Conservation (phyloP, 2,113 vertebrate genomes). For the Cromileptes altivelis region DNA sequence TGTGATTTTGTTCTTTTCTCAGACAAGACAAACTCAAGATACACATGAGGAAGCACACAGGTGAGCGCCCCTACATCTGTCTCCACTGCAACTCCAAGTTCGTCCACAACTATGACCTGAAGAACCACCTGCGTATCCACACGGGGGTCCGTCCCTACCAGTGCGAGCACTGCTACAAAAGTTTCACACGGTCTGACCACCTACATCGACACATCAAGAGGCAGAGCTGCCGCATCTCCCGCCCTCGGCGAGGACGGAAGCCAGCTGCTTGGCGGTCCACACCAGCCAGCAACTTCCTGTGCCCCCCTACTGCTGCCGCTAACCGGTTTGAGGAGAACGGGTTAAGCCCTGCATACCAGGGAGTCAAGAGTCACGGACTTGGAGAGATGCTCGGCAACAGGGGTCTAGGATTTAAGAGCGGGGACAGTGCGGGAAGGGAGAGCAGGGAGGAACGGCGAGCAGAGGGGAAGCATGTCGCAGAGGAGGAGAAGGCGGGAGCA, state of each 20-base stretch:
- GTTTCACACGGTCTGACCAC: slow-evolving; percentile 98
- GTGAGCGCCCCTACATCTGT: slow-evolving; percentile 97
- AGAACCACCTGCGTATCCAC: slow-evolving; percentile 99
- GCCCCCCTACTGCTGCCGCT: slow-evolving; percentile 72
- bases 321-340: slow-evolving; percentile 83
- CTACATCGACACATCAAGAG: slow-evolving; percentile 97
- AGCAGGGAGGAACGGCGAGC: slow-evolving; percentile 88
- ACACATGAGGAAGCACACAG: slow-evolving; percentile 99
- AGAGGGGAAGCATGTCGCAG: slow-evolving; percentile 85
- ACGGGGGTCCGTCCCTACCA: slow-evolving; percentile 97
- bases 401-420: slow-evolving; percentile 86
- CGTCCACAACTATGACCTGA: slow-evolving; percentile 99
- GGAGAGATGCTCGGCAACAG: slow-evolving; percentile 78
- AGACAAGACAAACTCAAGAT: slow-evolving; percentile 99
- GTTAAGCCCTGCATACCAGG: slow-evolving; percentile 76
- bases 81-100: slow-evolving; percentile 99
- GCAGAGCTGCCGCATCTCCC: slow-evolving; percentile 94
- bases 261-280: slow-evolving; percentile 90
- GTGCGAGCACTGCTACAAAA: slow-evolving; percentile 99
- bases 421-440: slow-evolving; percentile 85
- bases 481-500: slow-evolving; percentile 88
- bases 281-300: slow-evolving; percentile 84
- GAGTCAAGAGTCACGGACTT: slow-evolving; percentile 88
- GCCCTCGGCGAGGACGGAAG: slow-evolving; percentile 92
- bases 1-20: slow-evolving; percentile 56